Base-by-base conservation (phyloP, 2,113 vertebrate species). In the Phoxinus phoxinus region DNA sequence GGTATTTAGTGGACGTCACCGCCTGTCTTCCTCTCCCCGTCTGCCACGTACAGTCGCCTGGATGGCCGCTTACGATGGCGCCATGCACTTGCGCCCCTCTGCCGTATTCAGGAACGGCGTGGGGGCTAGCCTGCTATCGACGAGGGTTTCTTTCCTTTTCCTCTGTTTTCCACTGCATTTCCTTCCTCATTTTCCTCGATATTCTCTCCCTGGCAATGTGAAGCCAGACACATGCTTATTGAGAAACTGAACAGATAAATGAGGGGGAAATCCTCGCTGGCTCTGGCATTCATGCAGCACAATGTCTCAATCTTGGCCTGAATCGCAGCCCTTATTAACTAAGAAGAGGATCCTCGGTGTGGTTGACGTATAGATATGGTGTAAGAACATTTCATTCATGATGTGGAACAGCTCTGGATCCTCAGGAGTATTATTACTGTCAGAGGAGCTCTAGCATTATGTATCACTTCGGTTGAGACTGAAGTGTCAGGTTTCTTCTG, bases 141-240 rank as follows among this genome's bases (percentile, higher is more conserved):
- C 89, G 86, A 93, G 93, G 91, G 92, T 95, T 95, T 94, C 94
- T 95, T 95, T 95, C 94, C 94, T 86, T 92, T 95, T 94, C 94
- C 95, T 95, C 94, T 96, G 94, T 95, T 95, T 94, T 95, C 92
- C 91, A 91, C 59, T 91, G 91, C 90, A 93, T 94, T 96, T 96
- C 95, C 95, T 96, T 96, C 95, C 95, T 95, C 91, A 90, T 94
- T 95, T 95, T 96, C 94, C 95, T 95, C 93, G 93, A 95, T 94
- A 95, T 94, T 95, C 93, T 94, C 88, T 94, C 92, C 87, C 92
- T 89, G 94, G 94, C 95, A 94, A 95, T 95, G 94, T 94, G 93
- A 94, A 93, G 94, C 94, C 94, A 95, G 95, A 95, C 93, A 94
- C 89, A 93, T 90, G 93, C 91, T 93, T 94, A 94, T 94, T 96